Percentiles rank a stretch among this genome's conserved stretches.
Conservation (phyloP, 2,888 invertebrate genomes). For the Baccha elongata region DNA sequence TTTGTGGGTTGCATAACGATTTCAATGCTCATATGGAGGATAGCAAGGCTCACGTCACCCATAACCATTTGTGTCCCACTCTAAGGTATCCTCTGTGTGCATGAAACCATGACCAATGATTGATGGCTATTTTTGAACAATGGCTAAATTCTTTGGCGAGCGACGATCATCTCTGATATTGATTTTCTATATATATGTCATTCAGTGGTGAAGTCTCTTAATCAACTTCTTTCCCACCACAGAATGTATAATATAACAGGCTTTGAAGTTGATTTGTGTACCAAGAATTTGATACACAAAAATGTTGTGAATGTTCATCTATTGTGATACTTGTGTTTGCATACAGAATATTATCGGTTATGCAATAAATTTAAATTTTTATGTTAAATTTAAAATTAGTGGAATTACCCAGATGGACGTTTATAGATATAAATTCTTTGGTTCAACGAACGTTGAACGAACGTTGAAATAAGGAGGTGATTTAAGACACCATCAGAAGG, state of each 20-base stretch:
- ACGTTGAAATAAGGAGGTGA: no score
- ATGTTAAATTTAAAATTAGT: no score
- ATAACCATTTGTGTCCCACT: constrained; percentile 44
- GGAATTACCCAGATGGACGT: no score
- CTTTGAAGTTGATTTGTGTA: not conserved
- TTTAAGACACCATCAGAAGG: no score
- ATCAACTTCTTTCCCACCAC: constrained; percentile 75
- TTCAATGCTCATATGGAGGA: constrained; percentile 26
- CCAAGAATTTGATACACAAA: no score
- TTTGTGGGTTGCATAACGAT: constrained; percentile 63
- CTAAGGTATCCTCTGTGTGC: constrained; percentile 11
- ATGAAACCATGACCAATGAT: constrained; percentile 55
- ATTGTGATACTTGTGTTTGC: no score
- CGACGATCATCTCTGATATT: constrained; percentile 44
- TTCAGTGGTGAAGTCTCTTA: constrained; percentile 46
- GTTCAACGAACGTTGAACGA: no score
- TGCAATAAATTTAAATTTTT: no score
- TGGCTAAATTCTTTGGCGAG: constrained; percentile 40
- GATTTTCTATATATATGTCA: not conserved
- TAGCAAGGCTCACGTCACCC: constrained; percentile 45
- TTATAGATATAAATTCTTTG: no score
- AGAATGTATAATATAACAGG: not conserved
- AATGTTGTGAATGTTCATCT: no score
- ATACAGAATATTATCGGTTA: no score
- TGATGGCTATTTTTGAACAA: constrained; percentile 58